Conservation (phyloP, 1,140 invertebrate genomes). For the Helicoverpa armigera region DNA sequence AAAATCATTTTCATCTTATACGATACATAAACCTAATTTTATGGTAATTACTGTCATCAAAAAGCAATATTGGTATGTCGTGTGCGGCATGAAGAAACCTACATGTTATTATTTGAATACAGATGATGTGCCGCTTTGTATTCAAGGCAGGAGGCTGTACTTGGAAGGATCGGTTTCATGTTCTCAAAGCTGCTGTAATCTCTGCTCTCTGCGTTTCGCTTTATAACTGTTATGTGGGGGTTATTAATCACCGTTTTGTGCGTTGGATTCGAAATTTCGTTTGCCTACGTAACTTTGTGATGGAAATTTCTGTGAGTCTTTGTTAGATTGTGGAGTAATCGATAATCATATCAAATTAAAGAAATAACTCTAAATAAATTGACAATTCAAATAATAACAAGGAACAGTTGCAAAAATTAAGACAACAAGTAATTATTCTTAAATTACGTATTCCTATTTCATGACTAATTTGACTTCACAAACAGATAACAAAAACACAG, state of each 20-base stretch:
- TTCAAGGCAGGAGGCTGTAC: constrained; percentile 44
- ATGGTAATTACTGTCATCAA: constrained; percentile 70
- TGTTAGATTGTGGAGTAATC: background rate
- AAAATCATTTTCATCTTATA: constrained; percentile 47
- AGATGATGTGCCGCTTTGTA: constrained; percentile 62
- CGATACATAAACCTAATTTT: constrained; percentile 47
- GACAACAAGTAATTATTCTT: too few relatives aligned
- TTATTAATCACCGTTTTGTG: constrained; percentile 39
- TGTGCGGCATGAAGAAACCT: constrained; percentile 58
- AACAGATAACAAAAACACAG: too few relatives aligned
- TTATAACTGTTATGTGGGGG: constrained; percentile 36
- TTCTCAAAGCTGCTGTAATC: constrained; percentile 36
- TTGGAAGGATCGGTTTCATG: constrained; percentile 29
- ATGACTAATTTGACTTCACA: too few relatives aligned
- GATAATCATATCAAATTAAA: too few relatives aligned
- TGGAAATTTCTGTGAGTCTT: background rate
- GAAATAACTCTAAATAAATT: too few relatives aligned
- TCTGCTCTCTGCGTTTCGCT: constrained; percentile 8
- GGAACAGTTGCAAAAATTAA: too few relatives aligned
- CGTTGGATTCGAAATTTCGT: background rate
- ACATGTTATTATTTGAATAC: constrained; percentile 69
- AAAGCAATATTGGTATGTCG: constrained; percentile 65
- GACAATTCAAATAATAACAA: too few relatives aligned
- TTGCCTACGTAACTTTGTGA: background rate
- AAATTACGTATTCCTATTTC: too few relatives aligned